phyloP scores from a whole-genome alignment of 2,113 vertebrate genomes.

The Ellobius talpinus region DNA sequence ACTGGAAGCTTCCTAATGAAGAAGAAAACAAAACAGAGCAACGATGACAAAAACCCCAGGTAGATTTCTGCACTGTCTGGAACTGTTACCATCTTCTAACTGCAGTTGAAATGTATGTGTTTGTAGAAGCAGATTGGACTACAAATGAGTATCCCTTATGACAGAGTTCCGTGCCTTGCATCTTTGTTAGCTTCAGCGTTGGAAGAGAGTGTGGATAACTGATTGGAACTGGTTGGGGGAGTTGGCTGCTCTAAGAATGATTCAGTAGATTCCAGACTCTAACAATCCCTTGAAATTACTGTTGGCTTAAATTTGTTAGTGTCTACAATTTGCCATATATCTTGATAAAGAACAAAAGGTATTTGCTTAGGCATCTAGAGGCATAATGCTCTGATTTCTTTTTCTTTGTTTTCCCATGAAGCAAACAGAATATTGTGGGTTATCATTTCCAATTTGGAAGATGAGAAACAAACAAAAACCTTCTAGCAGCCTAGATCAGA shows the following conservation, averaged over 20 bases:
- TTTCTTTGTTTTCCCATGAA: slow-evolving; percentile 71
- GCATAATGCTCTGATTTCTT: slow-evolving; percentile 65
- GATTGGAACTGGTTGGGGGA: slow-evolving; percentile 40
- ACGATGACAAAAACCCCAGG: background rate
- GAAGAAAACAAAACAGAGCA: background rate
- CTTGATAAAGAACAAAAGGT: slow-evolving; percentile 60
- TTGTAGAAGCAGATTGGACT: slow-evolving; percentile 9
- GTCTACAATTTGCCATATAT: slow-evolving; percentile 66
- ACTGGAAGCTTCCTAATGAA: slow-evolving; percentile 30
- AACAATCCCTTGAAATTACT: slow-evolving; percentile 73
- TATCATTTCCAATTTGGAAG: slow-evolving; percentile 67
- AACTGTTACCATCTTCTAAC: background rate
- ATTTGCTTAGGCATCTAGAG: slow-evolving; percentile 65
- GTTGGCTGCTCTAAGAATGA: slow-evolving; percentile 63
- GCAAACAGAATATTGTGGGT: slow-evolving; percentile 66
- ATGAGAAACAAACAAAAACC: slow-evolving; percentile 41
- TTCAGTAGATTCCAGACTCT: slow-evolving; percentile 70
- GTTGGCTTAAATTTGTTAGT: slow-evolving; percentile 67
- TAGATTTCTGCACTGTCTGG: background rate
- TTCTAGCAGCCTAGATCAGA: background rate
- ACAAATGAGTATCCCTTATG: slow-evolving; percentile 31
- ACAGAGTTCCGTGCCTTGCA: slow-evolving; percentile 24
- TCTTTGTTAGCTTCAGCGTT: slow-evolving; percentile 59
- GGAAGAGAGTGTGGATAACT: slow-evolving; percentile 46
- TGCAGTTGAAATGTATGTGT: background rate